Base-by-base conservation (phyloP, 2,113 vertebrate species). In the Microcebus murinus region DNA sequence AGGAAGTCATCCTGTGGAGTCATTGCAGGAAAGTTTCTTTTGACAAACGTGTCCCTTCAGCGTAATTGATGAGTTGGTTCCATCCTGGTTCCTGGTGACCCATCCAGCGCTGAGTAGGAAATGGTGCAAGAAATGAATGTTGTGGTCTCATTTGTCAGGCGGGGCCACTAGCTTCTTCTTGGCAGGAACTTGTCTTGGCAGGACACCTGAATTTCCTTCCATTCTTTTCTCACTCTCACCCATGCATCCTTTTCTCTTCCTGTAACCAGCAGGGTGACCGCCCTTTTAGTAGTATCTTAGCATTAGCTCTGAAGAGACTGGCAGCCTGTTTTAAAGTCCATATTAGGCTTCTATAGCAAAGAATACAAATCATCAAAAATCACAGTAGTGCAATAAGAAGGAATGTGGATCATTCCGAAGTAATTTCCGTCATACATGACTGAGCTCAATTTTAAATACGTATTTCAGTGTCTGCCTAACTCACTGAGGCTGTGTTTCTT, bases 121-220 rank as follows among this genome's bases (percentile, higher is more conserved):
- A 96, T 76, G 87, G 42, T 76, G 95, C 34, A 88, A 59, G 59
- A 95, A 97, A 95, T 90, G 45, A 70, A 52, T n/a, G 7, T 14
- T 50, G 1, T 39, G 23, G 27, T 52, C 1, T 84, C 21, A 86
- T 97, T 97, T 97, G 57, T 95, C 79, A 36, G 0, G 21, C 1
- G 74, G 15, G 94, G 27, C 68, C 52, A 36, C 8, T 0, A 0
- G 57, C 79, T 96, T 93, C 79, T 95, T 93, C 84, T 94, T 55
- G 31, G 31, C 36, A 73, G 70, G 34, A 63, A 42, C 84, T 94
- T 55, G 31, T 93, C 84, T 94, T 55, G 31, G 31, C 36, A 73
- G 70, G 34, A 63, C 77, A 52, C 11, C 0, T 0, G 48, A 0
- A 1, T 68, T 80, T 25, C 48, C 42, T 42, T 86, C 95, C 12